Base-by-base conservation (phyloP, 2,113 vertebrate species). In the Saguinus imperator region DNA sequence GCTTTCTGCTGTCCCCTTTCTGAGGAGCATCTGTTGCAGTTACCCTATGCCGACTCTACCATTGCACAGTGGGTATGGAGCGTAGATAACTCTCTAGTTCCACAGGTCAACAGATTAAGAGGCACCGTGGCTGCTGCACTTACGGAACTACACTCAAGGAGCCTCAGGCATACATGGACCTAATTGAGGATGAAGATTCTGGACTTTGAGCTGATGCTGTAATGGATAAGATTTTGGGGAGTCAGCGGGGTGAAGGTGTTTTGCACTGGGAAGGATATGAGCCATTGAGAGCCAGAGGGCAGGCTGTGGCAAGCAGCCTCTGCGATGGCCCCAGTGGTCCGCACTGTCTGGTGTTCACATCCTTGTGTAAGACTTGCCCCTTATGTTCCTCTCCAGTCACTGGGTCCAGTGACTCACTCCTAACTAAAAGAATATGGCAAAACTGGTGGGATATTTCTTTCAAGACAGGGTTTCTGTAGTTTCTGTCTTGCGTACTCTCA, bases 191-290 rank as follows among this genome's bases (percentile, higher is more conserved):
- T 3, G 79, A 37, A 37, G 9, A 40, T 17, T 21, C 52, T 35
- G 66, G 57, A 14, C 35, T 20, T 2, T 6, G 68, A n/a, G 43
- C 43, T 50, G 35, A 40, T 3, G 43, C 70, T 12, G 40, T 3
- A 8, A 50, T 13, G 75, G 37, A 6, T 35, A 14, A 18, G 13
- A 61, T 11, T 23, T 5, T 6, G 10, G 18, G 76, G 20, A 25
- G 0, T 3, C 0, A 6, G 17, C 17, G 35, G 3, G 13, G 12
- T 5, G 12, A 45, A 12, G 3, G 29, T 13, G 3, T 45, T 55
- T 57, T 18, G 23, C 48, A 23, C 3, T 27, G 21, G 17, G n/a
- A 29, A 16, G n/a, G 52, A 4, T 4, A 9, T 1, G 27, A 40
- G 4, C 32, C n/a, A 23, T 17, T 17, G 18, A 20, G 18, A 52